Evolutionary conservation across 2,113 vertebrate genomes (phyloP).

Genomic region (Desmodus rotundus): DNA sequence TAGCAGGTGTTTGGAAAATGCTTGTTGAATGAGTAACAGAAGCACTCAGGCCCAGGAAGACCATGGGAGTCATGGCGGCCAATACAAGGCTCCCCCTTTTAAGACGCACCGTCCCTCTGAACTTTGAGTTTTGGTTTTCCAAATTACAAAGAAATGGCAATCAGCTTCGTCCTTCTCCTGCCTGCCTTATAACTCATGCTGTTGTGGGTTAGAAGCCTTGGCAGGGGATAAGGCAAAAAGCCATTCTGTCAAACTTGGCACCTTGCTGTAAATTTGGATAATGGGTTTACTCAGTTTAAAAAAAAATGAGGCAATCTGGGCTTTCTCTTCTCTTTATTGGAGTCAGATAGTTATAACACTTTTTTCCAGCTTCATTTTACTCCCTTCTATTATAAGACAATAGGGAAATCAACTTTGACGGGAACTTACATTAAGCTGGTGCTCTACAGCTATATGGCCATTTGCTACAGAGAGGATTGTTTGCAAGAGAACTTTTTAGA

Average conservation of each 20-base stretch:
- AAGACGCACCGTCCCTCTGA: not conserved
- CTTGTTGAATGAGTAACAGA: not conserved
- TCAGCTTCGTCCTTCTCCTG: not conserved
- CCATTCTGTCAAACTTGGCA: slow-evolving; percentile 35
- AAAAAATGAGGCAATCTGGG: not conserved
- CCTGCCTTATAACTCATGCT: not conserved
- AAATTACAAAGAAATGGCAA: not conserved
- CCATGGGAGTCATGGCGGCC: not conserved
- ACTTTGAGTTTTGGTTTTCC: not conserved
- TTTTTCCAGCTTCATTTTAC: not conserved
- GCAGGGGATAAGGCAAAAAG: slow-evolving; percentile 23
- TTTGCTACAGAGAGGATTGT: not conserved
- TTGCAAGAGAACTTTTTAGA: not conserved
- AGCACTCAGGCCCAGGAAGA: not conserved
- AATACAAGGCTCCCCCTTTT: not conserved
- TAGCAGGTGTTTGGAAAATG: not conserved
- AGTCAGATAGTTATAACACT: not conserved
- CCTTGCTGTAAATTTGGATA: slow-evolving; percentile 45
- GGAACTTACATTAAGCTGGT: not conserved
- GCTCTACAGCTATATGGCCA: not conserved
- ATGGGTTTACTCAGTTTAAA: not conserved
- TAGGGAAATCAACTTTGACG: not conserved
- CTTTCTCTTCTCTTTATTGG: not conserved
- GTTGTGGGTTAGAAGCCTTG: slow-evolving; percentile 11
- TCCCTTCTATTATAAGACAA: not conserved